phyloP scores from a whole-genome alignment of 2,113 vertebrate species.

The Todiramphus chloris region DNA sequence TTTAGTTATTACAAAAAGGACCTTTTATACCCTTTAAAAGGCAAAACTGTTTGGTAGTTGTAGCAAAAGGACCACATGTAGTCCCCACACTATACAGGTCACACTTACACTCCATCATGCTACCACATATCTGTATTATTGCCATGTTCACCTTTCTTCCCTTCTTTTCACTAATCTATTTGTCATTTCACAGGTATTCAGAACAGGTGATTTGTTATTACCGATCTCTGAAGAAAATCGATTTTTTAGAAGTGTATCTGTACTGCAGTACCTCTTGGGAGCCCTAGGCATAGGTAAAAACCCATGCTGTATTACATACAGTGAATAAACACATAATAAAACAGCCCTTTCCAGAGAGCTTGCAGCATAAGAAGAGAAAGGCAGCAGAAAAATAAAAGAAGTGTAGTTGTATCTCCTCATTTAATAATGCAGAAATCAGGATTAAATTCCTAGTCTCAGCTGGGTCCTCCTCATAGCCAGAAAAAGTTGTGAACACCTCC shows the following conservation, averaged over 20 bases:
- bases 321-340: neutral
- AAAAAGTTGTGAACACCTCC: neutral
- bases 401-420: neutral
- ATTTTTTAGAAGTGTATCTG: neutral
- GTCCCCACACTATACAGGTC: neutral
- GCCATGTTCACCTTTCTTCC: neutral
- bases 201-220: neutral
- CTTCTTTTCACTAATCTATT: neutral
- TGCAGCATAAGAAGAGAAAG: neutral
- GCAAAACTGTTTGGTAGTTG: neutral
- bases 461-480: neutral
- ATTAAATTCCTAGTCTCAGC: neutral
- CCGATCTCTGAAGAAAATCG: neutral
- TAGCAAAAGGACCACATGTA: neutral
- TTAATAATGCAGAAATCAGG: neutral
- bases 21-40: neutral
- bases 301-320: fast-evolving
- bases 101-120: neutral
- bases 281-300: neutral
- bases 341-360: neutral
- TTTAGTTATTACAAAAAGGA: neutral
- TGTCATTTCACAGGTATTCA: neutral
- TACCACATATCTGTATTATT: neutral
- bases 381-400: neutral
- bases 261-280: neutral